Evolutionary conservation across 2,113 vertebrate genomes (phyloP).

Genomic region (Protobothrops mucrosquamatus): DNA sequence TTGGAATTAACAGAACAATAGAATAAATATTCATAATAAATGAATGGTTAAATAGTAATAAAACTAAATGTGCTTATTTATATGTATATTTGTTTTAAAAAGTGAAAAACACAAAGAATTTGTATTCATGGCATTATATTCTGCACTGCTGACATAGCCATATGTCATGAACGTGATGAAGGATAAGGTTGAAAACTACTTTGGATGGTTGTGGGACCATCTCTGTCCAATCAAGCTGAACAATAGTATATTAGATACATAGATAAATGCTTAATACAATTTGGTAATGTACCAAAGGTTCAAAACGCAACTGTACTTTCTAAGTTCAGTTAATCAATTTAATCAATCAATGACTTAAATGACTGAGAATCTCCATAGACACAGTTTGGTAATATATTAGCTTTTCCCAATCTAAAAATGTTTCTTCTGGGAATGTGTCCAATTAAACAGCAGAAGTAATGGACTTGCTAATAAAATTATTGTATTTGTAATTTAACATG

Average conservation of each 20-base stretch:
- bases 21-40: neutral
- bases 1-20: neutral
- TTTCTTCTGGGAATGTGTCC: neutral
- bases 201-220: neutral
- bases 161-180: neutral
- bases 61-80: neutral
- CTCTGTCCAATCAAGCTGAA: neutral
- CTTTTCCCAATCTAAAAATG: neutral
- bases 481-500: neutral
- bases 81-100: neutral
- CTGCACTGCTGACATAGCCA: accelerated
- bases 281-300: neutral
- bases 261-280: neutral
- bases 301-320: neutral
- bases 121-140: neutral
- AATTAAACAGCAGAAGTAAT: neutral
- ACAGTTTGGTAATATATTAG: neutral
- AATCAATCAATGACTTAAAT: neutral
- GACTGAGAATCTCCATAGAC: neutral
- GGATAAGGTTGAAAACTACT: no score
- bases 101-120: neutral
- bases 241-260: neutral
- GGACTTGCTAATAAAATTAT: neutral
- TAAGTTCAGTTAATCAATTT: neutral
- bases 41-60: neutral